Base-by-base conservation (phyloP, 2,797 vertebrate species). In the Anableps anableps region DNA sequence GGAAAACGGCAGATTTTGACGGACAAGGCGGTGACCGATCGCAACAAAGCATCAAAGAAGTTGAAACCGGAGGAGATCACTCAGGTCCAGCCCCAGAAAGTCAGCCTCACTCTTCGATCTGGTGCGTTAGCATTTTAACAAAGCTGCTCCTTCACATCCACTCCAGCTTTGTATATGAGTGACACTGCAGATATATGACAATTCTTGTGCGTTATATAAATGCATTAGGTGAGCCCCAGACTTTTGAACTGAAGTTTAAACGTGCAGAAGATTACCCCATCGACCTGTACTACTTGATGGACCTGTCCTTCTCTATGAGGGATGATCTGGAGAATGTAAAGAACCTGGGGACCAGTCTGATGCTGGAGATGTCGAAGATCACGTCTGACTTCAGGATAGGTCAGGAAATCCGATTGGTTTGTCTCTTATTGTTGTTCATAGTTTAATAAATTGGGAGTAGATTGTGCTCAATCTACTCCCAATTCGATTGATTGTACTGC, bases 261-360 rank as follows among this genome's bases (percentile, higher is more conserved):
- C 95, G 99, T 80, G 98, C 99, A 0, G 98, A 99, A 87, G 98
- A 99, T 93, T 99, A 99, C 78, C 99, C 99, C 29, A 99, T 99
- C 14, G 99, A 99, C 86, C 95, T 99, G 36, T 99, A 99, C 95
- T 99, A 99, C 91, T 94, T 99, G 90, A 99, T 99, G 99, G 99
- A 99, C 92, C 96, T 99, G 80, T 99, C 98, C 29, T 99, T 95
- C 92, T 99, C 98, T 5, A 99, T 99, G 99, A 98, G 99, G 88
- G 99, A 99, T 19, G 99, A 99, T 88, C 95, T 99, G 89, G 98
- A 99, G 91, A 99, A 99, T 7, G 98, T 99, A 3, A 99, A 99
- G 89, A 99, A 97, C 88, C 96, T 99, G 0, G 98, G 98, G 80
- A 99, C 98, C 0, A 97, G 96, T 81, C 94, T 99, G 77, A 98